phyloP scores from a whole-genome alignment of 2,113 vertebrate genomes.

The Arvicanthis niloticus region DNA sequence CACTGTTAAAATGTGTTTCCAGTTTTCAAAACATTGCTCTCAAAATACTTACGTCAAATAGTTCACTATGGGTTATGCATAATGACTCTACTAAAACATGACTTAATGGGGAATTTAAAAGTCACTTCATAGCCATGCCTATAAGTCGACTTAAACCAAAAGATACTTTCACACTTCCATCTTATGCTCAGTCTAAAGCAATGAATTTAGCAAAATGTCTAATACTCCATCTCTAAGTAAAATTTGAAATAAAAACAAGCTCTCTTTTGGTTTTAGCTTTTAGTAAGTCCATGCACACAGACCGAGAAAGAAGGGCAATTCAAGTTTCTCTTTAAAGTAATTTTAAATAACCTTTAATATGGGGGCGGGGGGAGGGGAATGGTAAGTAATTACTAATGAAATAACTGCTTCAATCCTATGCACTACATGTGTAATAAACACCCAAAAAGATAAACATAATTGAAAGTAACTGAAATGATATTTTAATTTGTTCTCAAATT shows the following conservation, averaged over 20 bases:
- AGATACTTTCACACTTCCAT: slow-evolving; percentile 43
- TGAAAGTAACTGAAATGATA: slow-evolving; percentile 63
- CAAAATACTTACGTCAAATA: slow-evolving; percentile 44
- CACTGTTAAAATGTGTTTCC: slow-evolving; percentile 13
- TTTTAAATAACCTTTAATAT: slow-evolving; percentile 53
- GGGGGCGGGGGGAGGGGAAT: slow-evolving; percentile 46
- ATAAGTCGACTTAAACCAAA: slow-evolving; percentile 61
- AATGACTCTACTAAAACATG: slow-evolving; percentile 42
- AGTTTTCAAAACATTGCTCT: slow-evolving; percentile 56
- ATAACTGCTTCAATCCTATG: slow-evolving; percentile 50
- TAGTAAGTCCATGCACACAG: slow-evolving; percentile 8
- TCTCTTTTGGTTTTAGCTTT: slow-evolving; percentile 41
- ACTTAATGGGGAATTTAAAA: slow-evolving; percentile 38
- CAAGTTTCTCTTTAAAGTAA: slow-evolving; percentile 53
- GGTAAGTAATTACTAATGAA: slow-evolving; percentile 62
- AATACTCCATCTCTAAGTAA: slow-evolving; percentile 44
- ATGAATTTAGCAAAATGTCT: slow-evolving; percentile 48
- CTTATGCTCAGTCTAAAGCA: slow-evolving; percentile 36
- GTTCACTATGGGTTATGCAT: slow-evolving; percentile 23
- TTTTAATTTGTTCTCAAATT: slow-evolving; percentile 68
- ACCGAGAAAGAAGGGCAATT: slow-evolving; percentile 59
- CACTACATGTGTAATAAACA: slow-evolving; percentile 61
- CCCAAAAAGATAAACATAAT: slow-evolving; percentile 46
- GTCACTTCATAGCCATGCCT: slow-evolving; percentile 19
- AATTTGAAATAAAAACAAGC: slow-evolving; percentile 64